Percentiles rank a stretch among this genome's conserved stretches.
Conservation (phyloP, 2,113 vertebrate species). For the Forbesichthys agassizii region DNA sequence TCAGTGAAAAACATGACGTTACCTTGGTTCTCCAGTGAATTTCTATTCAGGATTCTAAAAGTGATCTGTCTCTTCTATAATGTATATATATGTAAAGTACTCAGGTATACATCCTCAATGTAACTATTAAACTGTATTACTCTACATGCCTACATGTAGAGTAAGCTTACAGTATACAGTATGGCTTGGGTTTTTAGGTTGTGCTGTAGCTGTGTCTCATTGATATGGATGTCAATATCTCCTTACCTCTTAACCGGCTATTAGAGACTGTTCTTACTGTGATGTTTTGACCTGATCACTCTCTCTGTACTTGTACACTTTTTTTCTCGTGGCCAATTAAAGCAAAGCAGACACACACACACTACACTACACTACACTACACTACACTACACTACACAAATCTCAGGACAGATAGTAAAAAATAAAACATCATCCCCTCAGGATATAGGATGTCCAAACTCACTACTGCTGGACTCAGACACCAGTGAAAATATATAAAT, state of each 20-base stretch:
- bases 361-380: conserved; percentile 20
- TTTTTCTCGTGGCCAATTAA: conserved; percentile 44
- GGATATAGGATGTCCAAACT: conserved; percentile 71
- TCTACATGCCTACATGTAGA: too few relatives aligned
- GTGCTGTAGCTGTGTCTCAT: background rate
- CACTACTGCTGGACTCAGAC: conserved; percentile 33
- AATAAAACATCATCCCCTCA: conserved; percentile 52
- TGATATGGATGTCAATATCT: background rate
- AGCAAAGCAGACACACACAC: background rate
- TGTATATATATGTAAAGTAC: too few relatives aligned
- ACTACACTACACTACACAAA: conserved; percentile 28
- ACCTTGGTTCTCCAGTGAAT: too few relatives aligned
- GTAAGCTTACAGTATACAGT: too few relatives aligned
- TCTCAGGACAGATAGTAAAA: conserved; percentile 39
- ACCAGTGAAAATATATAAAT: conserved; percentile 51
- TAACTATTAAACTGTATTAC: too few relatives aligned
- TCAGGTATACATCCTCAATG: too few relatives aligned
- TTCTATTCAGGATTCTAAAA: too few relatives aligned
- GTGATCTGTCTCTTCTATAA: too few relatives aligned
- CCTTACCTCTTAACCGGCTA: background rate
- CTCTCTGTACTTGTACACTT: conserved; percentile 25
- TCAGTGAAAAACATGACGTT: too few relatives aligned
- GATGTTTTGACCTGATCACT: conserved; percentile 30
- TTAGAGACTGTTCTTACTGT: background rate
- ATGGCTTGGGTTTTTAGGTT: background rate